These are phyloP conservation scores for Drosophila hydei DNA, from an alignment of 1,140 invertebrate species.

Conservation along the genomic window DNA sequence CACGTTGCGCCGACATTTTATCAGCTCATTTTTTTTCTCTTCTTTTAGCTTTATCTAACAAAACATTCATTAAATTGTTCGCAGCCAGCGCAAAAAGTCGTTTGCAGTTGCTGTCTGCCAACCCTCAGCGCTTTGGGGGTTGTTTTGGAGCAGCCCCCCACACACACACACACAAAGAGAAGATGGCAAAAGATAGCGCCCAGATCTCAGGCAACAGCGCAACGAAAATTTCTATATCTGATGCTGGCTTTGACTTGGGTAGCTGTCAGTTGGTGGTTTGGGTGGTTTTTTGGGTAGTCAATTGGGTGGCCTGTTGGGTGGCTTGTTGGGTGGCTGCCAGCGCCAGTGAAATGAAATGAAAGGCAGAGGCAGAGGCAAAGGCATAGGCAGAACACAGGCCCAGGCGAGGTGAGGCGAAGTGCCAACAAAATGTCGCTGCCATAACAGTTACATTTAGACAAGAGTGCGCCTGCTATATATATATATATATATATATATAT, in stretches of 20 bases:
- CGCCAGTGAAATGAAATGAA: constrained; percentile 35
- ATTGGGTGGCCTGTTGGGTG: background rate
- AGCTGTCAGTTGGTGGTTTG: constrained; percentile 22
- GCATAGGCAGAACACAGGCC: background rate
- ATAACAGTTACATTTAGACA: constrained; percentile 73
- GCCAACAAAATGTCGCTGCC: constrained; percentile 56
- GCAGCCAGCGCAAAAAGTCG: constrained; percentile 49
- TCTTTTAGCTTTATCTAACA: constrained; percentile 69
- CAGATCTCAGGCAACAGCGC: constrained; percentile 59
- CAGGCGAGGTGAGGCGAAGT: constrained; percentile 16
- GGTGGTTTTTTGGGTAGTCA: background rate
- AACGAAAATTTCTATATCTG: constrained; percentile 80
- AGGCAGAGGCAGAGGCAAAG: constrained; percentile 3
- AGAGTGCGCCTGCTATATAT: constrained; percentile 25
- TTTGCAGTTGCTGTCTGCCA: constrained; percentile 45
- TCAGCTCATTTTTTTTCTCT: constrained; percentile 57
- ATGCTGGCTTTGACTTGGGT: constrained; percentile 65
- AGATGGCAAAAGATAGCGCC: constrained; percentile 76
- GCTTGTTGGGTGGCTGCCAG: constrained; percentile 8
- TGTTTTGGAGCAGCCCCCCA: constrained; percentile 63
- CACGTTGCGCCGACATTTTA: constrained; percentile 50
- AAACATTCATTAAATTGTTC: constrained; percentile 82
- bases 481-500: constrained; percentile 6
- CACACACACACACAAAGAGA: constrained; percentile 38
- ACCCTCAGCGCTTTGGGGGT: constrained; percentile 71